Conservation (phyloP, 2,113 vertebrate genomes). For the Nibea coibor region DNA sequence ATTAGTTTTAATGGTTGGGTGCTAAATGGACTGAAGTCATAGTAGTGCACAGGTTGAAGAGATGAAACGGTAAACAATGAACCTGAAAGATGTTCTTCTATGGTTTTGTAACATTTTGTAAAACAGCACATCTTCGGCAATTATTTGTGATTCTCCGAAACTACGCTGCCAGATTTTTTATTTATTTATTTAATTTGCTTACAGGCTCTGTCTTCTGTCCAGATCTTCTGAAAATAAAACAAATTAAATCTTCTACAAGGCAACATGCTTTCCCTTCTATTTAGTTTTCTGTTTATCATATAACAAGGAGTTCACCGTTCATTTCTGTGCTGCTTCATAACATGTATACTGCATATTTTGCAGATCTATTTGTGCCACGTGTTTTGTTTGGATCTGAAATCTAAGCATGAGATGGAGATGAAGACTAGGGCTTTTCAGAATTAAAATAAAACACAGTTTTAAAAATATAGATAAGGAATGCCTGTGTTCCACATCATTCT, state of each 20-base stretch:
- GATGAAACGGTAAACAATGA: slow-evolving; percentile 53
- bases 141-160: slow-evolving; percentile 25
- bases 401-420: not conserved
- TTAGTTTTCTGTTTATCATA: not conserved
- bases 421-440: not conserved
- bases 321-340: slow-evolving; percentile 6
- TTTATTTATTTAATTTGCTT: not conserved
- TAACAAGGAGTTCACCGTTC: not conserved
- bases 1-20: slow-evolving; percentile 63
- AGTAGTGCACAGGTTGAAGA: slow-evolving; percentile 33
- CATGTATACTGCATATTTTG: not conserved
- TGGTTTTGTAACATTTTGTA: slow-evolving; percentile 7
- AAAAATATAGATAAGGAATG: slow-evolving; percentile 24
- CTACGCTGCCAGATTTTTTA: not conserved
- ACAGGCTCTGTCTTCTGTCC: slow-evolving; percentile 3
- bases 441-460: slow-evolving; percentile 15
- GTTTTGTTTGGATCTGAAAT: not conserved
- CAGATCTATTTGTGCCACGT: too few relatives aligned
- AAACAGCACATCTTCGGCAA: not conserved
- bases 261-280: slow-evolving; percentile 10
- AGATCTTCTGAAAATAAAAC: slow-evolving; percentile 24
- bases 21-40: slow-evolving; percentile 63
- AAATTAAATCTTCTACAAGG: slow-evolving; percentile 12
- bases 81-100: slow-evolving; percentile 29
- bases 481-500: slow-evolving; percentile 27